Evolutionary conservation across 2,888 invertebrate species (phyloP).

Genomic region (Willowsia nigromaculata): DNA sequence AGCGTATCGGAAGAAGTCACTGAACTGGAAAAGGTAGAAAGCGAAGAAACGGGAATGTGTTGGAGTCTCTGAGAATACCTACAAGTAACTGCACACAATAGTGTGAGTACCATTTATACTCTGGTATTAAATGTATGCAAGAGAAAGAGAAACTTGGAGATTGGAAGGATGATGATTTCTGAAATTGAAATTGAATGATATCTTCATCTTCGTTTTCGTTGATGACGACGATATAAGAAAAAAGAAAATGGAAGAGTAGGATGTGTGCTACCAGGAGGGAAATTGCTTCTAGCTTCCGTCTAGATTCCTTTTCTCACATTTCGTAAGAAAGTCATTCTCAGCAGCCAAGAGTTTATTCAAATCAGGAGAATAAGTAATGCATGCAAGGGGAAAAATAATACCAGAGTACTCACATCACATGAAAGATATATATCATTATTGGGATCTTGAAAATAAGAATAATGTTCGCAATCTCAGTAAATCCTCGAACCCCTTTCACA

Average conservation of each 20-base stretch:
- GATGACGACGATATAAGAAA: constrained; percentile 24
- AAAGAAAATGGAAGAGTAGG: constrained; percentile 15
- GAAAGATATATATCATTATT: constrained; percentile 58
- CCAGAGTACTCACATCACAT: constrained; percentile 23
- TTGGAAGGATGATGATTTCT: constrained; percentile 59
- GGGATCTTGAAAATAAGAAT: constrained; percentile 55
- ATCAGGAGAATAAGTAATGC: not conserved
- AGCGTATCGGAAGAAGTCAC: constrained; percentile 28
- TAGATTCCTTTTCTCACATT: constrained; percentile 2
- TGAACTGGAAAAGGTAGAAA: constrained; percentile 36
- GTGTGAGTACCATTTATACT: not conserved
- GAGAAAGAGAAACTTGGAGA: constrained; percentile 6
- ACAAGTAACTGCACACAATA: not conserved
- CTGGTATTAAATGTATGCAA: constrained; percentile 33
- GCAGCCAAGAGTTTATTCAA: constrained; percentile 15
- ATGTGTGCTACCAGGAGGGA: constrained; percentile 41
- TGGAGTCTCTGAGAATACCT: not conserved
- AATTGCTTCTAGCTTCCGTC: constrained; percentile 61
- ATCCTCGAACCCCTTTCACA: constrained; percentile 20
- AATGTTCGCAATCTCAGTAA: constrained; percentile 55
- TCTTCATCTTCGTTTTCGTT: constrained; percentile 19
- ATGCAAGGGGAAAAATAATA: constrained; percentile 7
- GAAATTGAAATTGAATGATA: constrained; percentile 69
- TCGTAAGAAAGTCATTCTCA: not conserved
- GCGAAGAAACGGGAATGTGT: not conserved